phyloP scores from a whole-genome alignment of 2,888 invertebrate genomes.

The Dastarcus helophoroides region DNA sequence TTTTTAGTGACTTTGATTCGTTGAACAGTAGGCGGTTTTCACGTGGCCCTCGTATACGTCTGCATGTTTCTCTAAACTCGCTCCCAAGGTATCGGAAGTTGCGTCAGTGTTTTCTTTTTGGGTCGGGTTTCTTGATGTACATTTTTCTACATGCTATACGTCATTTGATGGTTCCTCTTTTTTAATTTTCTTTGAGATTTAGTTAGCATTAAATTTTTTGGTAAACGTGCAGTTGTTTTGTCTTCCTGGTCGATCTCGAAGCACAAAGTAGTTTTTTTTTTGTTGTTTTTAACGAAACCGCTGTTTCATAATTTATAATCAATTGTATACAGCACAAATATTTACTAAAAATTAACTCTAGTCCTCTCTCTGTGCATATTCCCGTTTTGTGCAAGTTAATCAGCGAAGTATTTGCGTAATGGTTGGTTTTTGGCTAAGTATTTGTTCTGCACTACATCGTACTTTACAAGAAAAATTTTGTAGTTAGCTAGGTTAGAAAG shows the following conservation, averaged over 20 bases:
- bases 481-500: conserved; percentile 12
- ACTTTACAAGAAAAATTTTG: conserved; percentile 16
- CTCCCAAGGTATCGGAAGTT: too few relatives aligned
- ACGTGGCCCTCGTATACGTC: too few relatives aligned
- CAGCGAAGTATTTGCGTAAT: conserved; percentile 10
- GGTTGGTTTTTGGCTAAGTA: conserved; percentile 21
- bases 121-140: conserved; percentile 29
- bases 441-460: conserved; percentile 27
- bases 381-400: conserved; percentile 5
- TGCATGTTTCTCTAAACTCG: too few relatives aligned
- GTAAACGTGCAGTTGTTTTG: conserved; percentile 26
- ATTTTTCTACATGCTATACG: conserved; percentile 10
- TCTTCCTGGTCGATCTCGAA: conserved; percentile 38
- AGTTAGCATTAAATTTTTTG: conserved; percentile 12
- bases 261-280: conserved; percentile 26
- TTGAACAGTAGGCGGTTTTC: too few relatives aligned
- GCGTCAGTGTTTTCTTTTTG: conserved; percentile 31
- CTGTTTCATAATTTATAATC: conserved; percentile 16
- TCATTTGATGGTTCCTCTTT: too few relatives aligned
- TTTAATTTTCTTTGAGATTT: conserved; percentile 12
- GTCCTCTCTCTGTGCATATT: conserved; percentile 5
- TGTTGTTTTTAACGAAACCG: conserved; percentile 14
- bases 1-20: too few relatives aligned
- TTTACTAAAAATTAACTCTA: conserved; percentile 18
- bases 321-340: conserved; percentile 27